A percentile compares a stretch with the other conserved stretches of the same genome.
phyloP scores from a whole-genome alignment of 2,888 invertebrate genomes.

The Meliscaeva auricollis region DNA sequence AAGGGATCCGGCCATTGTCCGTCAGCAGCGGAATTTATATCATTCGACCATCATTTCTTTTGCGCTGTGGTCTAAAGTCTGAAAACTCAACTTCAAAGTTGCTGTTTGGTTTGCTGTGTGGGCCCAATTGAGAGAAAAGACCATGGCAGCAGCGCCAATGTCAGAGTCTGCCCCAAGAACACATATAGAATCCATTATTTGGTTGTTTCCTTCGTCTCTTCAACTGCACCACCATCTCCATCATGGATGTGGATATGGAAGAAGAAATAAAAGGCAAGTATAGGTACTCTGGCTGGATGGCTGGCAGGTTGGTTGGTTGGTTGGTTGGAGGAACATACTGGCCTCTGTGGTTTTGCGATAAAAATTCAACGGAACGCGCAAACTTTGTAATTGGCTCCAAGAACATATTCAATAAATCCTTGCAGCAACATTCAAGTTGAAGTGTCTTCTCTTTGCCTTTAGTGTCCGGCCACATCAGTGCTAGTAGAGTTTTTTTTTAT shows the following conservation, averaged over 20 bases:
- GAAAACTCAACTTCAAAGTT: conserved; percentile 3
- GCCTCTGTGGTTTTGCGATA: conserved; percentile 52
- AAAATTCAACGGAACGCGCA: conserved; percentile 73
- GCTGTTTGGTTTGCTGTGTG: conserved; percentile 14
- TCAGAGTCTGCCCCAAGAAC: conserved; percentile 62
- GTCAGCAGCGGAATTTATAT: conserved; percentile 70
- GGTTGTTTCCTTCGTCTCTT: conserved; percentile 59
- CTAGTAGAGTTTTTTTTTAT: no score
- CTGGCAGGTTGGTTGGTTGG: neutral
- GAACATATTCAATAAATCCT: conserved; percentile 75
- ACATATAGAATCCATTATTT: conserved; percentile 75
- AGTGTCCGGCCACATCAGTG: no score
- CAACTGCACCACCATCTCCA: neutral
- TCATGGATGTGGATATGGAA: neutral
- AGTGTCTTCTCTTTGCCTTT: conserved; percentile 14
- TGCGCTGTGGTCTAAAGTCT: conserved; percentile 28
- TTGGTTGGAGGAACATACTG: neutral
- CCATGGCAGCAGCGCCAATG: conserved; percentile 70
- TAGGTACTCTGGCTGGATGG: neutral
- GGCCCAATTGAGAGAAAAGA: conserved; percentile 57
- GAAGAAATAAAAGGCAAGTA: neutral
- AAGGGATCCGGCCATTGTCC: conserved; percentile 71
- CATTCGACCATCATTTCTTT: conserved; percentile 71
- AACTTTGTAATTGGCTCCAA: conserved; percentile 73
- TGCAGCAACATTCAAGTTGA: conserved; percentile 51